These are phyloP conservation scores for Columba janthina DNA, from an alignment of 2,113 vertebrate genomes.

Conservation along the genomic window DNA sequence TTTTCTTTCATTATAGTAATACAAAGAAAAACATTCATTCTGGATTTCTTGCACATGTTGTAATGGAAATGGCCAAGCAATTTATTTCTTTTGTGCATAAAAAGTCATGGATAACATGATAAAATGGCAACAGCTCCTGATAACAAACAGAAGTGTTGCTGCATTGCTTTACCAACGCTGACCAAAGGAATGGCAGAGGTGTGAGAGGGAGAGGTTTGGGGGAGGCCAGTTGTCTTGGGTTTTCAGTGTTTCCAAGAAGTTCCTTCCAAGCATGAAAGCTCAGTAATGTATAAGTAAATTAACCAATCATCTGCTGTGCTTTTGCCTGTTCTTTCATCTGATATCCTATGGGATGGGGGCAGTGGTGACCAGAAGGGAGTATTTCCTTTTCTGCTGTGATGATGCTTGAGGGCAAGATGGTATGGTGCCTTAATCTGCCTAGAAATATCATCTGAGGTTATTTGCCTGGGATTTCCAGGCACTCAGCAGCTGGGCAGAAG, in stretches of 20 bases:
- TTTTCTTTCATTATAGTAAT: neutral
- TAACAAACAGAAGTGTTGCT: neutral
- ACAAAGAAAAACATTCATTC: neutral
- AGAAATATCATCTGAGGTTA: neutral
- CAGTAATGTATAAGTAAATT: neutral
- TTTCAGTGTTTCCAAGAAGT: neutral
- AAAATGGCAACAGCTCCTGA: neutral
- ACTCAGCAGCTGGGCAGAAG: neutral
- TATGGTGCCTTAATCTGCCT: fast-evolving
- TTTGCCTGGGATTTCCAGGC: neutral
- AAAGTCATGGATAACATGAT: neutral
- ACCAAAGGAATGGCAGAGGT: neutral
- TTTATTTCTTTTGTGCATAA: neutral
- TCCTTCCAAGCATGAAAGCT: neutral
- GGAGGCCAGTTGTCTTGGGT: neutral
- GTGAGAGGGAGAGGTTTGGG: neutral
- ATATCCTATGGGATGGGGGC: neutral
- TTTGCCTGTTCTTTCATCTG: neutral
- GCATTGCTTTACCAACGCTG: neutral
- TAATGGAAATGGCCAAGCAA: neutral
- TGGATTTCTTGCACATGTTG: neutral
- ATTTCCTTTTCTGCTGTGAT: neutral
- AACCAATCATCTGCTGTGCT: neutral
- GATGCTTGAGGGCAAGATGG: neutral
- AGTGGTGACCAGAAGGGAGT: neutral